Evolutionary conservation across 2,888 invertebrate genomes (phyloP), one percentile per base, ranked within the genome.

Genomic region (Penaeus monodon): DNA sequence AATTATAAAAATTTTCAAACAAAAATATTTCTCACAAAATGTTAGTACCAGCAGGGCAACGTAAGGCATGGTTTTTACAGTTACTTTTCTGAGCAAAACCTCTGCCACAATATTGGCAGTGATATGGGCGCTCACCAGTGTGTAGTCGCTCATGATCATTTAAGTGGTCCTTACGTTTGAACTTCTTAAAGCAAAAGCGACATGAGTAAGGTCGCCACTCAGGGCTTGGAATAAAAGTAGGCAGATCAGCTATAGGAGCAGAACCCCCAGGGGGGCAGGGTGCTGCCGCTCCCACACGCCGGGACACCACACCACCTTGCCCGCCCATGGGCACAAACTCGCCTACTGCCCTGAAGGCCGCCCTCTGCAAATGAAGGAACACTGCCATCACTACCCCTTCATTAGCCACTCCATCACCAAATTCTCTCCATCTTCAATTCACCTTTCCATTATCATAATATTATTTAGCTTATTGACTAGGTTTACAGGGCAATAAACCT

Each of bases 61-160:
- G 78, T 38, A 86, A 49, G 24, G 86, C 77, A 79, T 90, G 90
- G 79, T 88, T 89, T 68, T 89, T 88, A 78, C 88, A 89, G 80
- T 90, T 90, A 80, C 88, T 89, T 63, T 88, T 79, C 77, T 90
- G 90, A 44, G 89, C 90, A 85, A 90, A 90, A 70, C 88, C 89
- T 74, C 89, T 90, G 70, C 89, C 87, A 81, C 90, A 90, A 27
- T 83, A 82, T 49, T 78, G 87, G 76, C 90, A 90, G 79, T 85
- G 88, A 80, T 88, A 90, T 22, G 90, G 90, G 70, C 89, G 86
- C 81, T 90, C 90, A n/a, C 90, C 90, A 29, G 90, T 90, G 81
- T 90, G 90, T n/a, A 89, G 85, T 22, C 90, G 88, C 73, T 89
- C 89, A 68, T 90, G 90, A 84, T 88, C 88, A 27, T 70, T 86